Conservation (phyloP, 2,113 vertebrate genomes). For the Psammodynastes pulverulentus region DNA sequence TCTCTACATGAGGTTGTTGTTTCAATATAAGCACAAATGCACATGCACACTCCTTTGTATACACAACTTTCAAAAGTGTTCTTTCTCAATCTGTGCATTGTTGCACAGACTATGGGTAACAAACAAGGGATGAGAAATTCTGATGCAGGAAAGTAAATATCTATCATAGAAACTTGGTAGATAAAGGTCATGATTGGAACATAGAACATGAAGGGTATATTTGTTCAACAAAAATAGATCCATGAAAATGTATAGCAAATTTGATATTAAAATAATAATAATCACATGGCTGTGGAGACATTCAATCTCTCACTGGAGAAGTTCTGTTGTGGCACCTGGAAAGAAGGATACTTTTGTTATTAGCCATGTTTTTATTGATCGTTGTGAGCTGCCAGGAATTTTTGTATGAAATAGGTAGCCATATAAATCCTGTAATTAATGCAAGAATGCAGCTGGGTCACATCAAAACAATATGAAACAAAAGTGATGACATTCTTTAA, state of each 20-base stretch:
- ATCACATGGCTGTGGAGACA: background rate
- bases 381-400: background rate
- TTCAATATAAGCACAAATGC: background rate
- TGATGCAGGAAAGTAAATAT: background rate
- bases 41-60: background rate
- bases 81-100: background rate
- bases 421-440: background rate
- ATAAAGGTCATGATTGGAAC: background rate
- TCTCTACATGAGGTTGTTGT: background rate
- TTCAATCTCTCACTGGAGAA: background rate
- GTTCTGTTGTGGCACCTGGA: background rate
- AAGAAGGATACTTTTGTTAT: background rate
- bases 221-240: background rate
- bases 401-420: background rate
- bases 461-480: background rate
- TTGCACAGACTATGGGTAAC: background rate
- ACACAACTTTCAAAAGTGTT: background rate
- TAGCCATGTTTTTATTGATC: background rate
- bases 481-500: background rate
- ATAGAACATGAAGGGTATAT: background rate
- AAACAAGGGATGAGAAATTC: background rate
- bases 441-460: background rate
- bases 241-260: background rate
- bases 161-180: background rate
- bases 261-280: background rate